Percentiles rank a stretch among this genome's conserved stretches.
Evolutionary conservation across 2,888 invertebrate species (phyloP).

Genomic region (Malthinus flaveolus): DNA sequence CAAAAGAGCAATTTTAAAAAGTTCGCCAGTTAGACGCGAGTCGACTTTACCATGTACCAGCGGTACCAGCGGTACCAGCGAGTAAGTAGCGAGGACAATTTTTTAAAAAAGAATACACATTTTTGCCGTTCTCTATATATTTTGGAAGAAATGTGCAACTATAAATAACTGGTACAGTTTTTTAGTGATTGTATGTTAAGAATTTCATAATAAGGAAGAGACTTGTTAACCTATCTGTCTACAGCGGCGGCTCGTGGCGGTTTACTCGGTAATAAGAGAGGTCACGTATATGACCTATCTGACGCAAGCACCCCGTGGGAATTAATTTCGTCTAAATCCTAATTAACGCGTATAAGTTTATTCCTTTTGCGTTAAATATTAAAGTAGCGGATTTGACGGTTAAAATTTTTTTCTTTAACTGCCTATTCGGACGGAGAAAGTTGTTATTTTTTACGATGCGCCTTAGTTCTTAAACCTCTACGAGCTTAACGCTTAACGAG

Average conservation of each 20-base stretch:
- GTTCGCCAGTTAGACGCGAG: conserved; percentile 10
- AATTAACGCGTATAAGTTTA: no score
- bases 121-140: no score
- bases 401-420: no score
- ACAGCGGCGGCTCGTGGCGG: conserved; percentile 41
- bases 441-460: conserved; percentile 33
- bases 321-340: conserved; percentile 20
- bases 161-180: conserved; percentile 33
- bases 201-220: conserved; percentile 51
- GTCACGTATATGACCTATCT: conserved; percentile 40
- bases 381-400: no score
- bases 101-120: no score
- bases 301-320: conserved; percentile 42
- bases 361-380: no score
- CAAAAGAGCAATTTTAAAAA: conserved; percentile 12
- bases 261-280: conserved; percentile 36
- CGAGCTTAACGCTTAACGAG: conserved; percentile 22
- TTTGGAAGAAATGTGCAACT: conserved; percentile 20
- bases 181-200: conserved; percentile 47
- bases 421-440: conserved; percentile 11
- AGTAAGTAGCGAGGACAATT: no score
- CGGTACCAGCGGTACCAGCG: no score
- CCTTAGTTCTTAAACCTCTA: conserved; percentile 11
- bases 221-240: conserved; percentile 43
- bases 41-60: conserved; percentile 9